Base-by-base conservation (phyloP, 2,888 invertebrate genomes). In the Brachyopa scutellaris region DNA sequence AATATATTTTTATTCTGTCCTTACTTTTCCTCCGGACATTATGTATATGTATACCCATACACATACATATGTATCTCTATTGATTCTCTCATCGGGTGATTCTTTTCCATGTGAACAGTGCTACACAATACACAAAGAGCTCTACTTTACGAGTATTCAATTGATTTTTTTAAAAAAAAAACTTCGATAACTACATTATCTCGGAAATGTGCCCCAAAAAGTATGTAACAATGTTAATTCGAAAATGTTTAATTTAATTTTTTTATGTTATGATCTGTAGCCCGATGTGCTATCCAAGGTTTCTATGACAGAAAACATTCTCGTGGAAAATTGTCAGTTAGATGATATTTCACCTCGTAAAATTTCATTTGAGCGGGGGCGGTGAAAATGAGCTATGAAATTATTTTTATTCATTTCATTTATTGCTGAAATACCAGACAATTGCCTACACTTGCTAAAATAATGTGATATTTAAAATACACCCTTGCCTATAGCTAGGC, bases 381-480 rank as follows among this genome's bases (percentile, higher is more conserved):
- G 26, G 13, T 15, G 15, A 59, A 42, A 17, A 19, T 59, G 42
- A 36, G 40, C 40, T 17, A 17, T 61, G n/a, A 59, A 47, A 61
- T 47, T 19, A 15, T 61, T 9, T 23, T 33, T 61, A 21, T 47
- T 19, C 21, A 13, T 33, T 47, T 33, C 42, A 59, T 15, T 47
- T 61, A 47, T 61, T 21, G 45, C 61, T 21, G 15, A 21, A 61
- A 9, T 47, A 19, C 29, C 31, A 21, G 31, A 11, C 26, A 9
- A 9, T 17, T 11, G 21, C 11, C 2, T 23, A 33, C 9, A 29
- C 11, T 19, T 21, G 33, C 13, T 4, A 9, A 42, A 21, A 59
- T 11, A 29, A 33, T 31, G 21, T 9, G 21, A 47, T 21, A 9
- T 45, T 21, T 11, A 61, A 19, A n/a, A 8, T 11, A 9, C 8